Conservation (phyloP, 1,140 invertebrate genomes). For the Dendrolimus kikuchii region DNA sequence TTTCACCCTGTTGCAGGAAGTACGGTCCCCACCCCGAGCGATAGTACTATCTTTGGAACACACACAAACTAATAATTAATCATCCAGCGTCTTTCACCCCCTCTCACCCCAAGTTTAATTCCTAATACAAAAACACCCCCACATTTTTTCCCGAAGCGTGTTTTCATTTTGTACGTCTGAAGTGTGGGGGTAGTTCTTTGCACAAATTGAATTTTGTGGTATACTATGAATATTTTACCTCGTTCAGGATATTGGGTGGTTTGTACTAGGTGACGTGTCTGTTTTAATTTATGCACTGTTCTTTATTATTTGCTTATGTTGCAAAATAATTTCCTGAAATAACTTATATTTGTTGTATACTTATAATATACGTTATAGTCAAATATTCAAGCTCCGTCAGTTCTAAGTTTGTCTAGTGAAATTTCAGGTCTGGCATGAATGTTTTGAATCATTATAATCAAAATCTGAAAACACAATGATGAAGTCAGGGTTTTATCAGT, state of each 20-base stretch:
- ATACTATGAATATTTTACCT: slow-evolving; percentile 56
- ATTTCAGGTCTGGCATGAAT: too few species aligned
- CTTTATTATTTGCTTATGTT: neutral
- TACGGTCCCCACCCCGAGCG: neutral
- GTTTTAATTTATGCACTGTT: slow-evolving; percentile 4
- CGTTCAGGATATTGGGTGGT: slow-evolving; percentile 46
- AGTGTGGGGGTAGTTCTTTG: slow-evolving; percentile 37
- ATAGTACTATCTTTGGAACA: slow-evolving; percentile 42
- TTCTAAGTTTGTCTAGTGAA: too few species aligned
- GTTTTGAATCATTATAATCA: too few species aligned
- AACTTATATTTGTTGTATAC: too few species aligned
- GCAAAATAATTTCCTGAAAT: too few species aligned
- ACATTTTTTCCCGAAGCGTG: slow-evolving; percentile 57
- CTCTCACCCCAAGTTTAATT: slow-evolving; percentile 51
- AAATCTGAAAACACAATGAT: too few species aligned
- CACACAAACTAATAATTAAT: slow-evolving; percentile 21
- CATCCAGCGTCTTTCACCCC: slow-evolving; percentile 37
- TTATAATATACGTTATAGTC: too few species aligned
- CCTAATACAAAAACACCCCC: slow-evolving; percentile 33
- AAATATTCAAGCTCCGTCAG: too few species aligned
- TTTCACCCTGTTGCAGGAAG: slow-evolving; percentile 9
- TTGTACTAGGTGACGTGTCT: slow-evolving; percentile 1
- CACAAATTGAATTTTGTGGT: slow-evolving; percentile 70
- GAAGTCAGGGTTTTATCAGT: too few species aligned
- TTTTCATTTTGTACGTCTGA: slow-evolving; percentile 65